phyloP scores from a whole-genome alignment of 2,113 vertebrate genomes.

The Urocitellus parryii region DNA sequence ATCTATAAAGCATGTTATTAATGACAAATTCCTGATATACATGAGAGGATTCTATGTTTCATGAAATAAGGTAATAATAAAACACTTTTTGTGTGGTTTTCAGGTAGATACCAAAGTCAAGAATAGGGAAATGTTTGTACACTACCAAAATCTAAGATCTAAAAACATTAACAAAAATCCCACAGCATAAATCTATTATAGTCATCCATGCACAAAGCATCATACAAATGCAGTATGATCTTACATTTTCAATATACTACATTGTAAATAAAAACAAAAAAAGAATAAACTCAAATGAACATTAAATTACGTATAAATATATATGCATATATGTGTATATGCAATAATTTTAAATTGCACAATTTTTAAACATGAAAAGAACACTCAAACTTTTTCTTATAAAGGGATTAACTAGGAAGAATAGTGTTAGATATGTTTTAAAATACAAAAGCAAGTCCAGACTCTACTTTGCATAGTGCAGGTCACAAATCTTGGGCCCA shows the following conservation, averaged over 20 bases:
- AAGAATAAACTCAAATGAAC: background rate
- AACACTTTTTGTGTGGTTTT: background rate
- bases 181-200: background rate
- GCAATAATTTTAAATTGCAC: background rate
- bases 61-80: background rate
- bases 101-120: background rate
- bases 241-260: background rate
- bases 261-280: background rate
- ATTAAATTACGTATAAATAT: background rate
- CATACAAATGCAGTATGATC: background rate
- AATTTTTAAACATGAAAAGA: background rate
- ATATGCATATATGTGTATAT: too few relatives aligned
- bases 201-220: background rate
- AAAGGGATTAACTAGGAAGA: background rate
- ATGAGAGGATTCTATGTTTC: background rate
- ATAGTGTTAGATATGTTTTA: background rate
- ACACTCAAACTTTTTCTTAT: background rate
- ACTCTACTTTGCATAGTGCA: background rate
- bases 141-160: background rate
- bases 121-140: background rate
- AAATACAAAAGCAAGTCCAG: background rate
- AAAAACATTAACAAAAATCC: background rate
- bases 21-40: conserved; percentile 4
- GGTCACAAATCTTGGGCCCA: background rate
- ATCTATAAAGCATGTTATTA: conserved; percentile 11